Percentiles rank a stretch among this genome's conserved stretches.
phyloP scores from a whole-genome alignment of 1,140 invertebrate species.

The Hylyphantes graminicola region DNA sequence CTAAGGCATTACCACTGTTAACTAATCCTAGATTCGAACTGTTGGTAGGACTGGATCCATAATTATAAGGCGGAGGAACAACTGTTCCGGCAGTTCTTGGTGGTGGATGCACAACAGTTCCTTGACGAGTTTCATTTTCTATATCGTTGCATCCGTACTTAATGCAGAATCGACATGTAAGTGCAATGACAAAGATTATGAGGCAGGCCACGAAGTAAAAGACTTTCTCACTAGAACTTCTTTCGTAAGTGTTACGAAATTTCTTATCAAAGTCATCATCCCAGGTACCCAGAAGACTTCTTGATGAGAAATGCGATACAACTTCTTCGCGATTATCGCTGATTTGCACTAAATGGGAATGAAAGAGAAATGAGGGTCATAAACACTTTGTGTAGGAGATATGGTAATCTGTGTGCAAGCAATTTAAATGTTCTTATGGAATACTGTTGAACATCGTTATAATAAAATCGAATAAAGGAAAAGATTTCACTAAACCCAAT shows the following conservation, averaged over 20 bases:
- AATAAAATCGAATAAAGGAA: too few relatives aligned
- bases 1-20: background rate
- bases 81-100: too few relatives aligned
- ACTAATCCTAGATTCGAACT: too few relatives aligned
- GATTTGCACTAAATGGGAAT: slow-evolving; percentile 27
- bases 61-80: too few relatives aligned
- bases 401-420: too few relatives aligned
- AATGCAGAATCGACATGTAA: background rate
- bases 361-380: slow-evolving; percentile 24
- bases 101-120: background rate
- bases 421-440: too few relatives aligned
- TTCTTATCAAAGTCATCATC: slow-evolving; percentile 2
- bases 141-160: slow-evolving; percentile 4
- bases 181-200: background rate
- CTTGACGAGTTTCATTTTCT: background rate
- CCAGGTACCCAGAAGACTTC: slow-evolving; percentile 1
- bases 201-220: slow-evolving; percentile 1
- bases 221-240: background rate
- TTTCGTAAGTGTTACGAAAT: background rate
- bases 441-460: too few relatives aligned
- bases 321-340: background rate
- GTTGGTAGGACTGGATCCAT: too few relatives aligned
- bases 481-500: too few relatives aligned
- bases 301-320: background rate
- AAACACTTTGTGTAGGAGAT: background rate